Evolutionary conservation across 2,888 invertebrate species (phyloP), one percentile per base, ranked within the genome.

Genomic region (Lasioglossum zephyrum): DNA sequence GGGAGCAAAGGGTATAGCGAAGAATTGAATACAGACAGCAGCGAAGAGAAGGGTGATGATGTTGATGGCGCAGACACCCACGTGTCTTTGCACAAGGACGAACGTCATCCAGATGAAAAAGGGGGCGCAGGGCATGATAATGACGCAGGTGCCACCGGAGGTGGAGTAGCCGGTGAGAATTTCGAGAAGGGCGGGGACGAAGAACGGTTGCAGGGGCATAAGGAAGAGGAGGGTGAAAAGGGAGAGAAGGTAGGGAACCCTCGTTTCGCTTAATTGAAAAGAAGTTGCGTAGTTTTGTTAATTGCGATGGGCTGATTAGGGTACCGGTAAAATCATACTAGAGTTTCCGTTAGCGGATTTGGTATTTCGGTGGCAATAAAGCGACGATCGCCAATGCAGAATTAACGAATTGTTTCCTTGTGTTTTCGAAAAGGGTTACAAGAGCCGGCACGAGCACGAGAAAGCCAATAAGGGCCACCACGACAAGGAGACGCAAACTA

Each of bases 391-490:
- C 3, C 22, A 3, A 9, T 3, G 9, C 0, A 2, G 39, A 39
- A 39, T 69, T 69, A 69, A 36, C 39, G 22, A 69, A 69, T 69
- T 69, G 39, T 39, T 69, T 9, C 1, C 22, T 18, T 49, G 31
- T 75, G n/a, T 76, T 66, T 77, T 66, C 47, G 36, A 26, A 44
- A 44, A 94, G 95, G 93, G 91, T 41, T 93, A 94, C 83, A 91
- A 94, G 95, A 96, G 96, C 9, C 94, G 96, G 88, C 97, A 97
- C 93, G 96, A 97, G 87, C 96, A 96, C 88, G 96, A 96, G 84
- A 96, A 97, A 92, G 96, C 96, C 5, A 95, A 96, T 76, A 97
- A 97, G 90, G 97, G 97, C 0, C 96, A 97, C 92, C 97, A 97
- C 92, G 97, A 97, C 92, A 97, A 97, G 88, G 97, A 97, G 91